phyloP scores from a whole-genome alignment of 2,113 vertebrate species.

The Saguinus imperator region DNA sequence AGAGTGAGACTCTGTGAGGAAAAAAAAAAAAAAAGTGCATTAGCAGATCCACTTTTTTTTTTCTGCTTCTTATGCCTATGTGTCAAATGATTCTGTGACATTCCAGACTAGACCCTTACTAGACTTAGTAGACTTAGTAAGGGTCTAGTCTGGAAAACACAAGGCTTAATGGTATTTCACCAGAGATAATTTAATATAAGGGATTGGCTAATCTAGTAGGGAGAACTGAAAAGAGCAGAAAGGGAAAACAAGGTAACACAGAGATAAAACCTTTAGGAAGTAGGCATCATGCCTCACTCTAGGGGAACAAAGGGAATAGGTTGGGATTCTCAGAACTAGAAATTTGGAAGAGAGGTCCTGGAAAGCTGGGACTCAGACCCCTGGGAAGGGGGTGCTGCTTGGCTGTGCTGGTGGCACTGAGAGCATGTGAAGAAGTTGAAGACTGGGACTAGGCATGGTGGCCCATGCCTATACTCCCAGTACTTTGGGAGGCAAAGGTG shows the following conservation, averaged over 20 bases:
- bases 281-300: no score
- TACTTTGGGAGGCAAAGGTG: neutral
- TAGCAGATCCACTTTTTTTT: neutral
- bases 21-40: no score
- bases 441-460: neutral
- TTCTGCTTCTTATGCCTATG: neutral
- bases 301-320: neutral
- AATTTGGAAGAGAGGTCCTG: neutral
- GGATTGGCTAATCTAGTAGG: neutral
- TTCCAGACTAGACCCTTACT: no score
- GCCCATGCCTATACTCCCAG: neutral
- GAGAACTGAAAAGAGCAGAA: neutral
- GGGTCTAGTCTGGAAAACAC: neutral
- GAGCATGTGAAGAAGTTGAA: neutral
- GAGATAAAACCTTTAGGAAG: neutral
- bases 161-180: neutral
- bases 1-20: no score
- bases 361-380: neutral
- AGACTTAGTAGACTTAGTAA: neutral
- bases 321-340: neutral
- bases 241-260: neutral
- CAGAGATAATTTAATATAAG: neutral
- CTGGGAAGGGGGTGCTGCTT: neutral
- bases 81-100: neutral
- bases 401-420: neutral